These are phyloP conservation scores for Metallyticus violacea DNA, from an alignment of 2,888 invertebrate species.

Conservation along the genomic window DNA sequence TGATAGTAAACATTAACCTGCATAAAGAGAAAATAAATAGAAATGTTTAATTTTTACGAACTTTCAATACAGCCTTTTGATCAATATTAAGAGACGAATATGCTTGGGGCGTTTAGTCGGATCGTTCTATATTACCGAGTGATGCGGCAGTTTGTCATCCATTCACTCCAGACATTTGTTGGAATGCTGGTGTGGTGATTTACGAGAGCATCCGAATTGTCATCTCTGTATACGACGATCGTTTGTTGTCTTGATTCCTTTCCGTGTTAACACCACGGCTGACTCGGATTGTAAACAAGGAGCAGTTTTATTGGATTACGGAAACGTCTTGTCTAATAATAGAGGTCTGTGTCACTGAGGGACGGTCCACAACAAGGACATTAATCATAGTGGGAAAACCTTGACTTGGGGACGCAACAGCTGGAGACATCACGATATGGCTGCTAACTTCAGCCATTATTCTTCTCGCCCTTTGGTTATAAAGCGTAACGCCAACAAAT, in stretches of 20 bases:
- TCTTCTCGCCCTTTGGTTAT: background rate
- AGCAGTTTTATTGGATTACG: background rate
- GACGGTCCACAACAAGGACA: background rate
- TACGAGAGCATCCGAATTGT: too few species aligned
- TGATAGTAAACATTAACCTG: too few species aligned
- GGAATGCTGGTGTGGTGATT: background rate
- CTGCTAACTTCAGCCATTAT: background rate
- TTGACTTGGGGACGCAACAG: background rate
- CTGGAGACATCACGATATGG: background rate
- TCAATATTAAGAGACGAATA: too few species aligned
- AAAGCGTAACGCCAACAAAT: too few species aligned
- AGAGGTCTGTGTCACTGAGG: background rate
- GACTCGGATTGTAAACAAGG: background rate
- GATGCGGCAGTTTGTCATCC: background rate
- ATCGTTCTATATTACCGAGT: background rate
- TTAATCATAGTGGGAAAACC: background rate
- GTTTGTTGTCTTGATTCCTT: background rate
- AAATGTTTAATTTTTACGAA: too few species aligned
- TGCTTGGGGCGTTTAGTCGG: too few species aligned
- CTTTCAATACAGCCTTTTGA: too few species aligned
- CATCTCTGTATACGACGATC: background rate
- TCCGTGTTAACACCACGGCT: background rate
- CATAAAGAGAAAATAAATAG: too few species aligned
- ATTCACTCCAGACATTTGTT: background rate
- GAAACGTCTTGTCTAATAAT: background rate